Conservation (phyloP, 2,113 vertebrate genomes). For the Pungitius pungitius region DNA sequence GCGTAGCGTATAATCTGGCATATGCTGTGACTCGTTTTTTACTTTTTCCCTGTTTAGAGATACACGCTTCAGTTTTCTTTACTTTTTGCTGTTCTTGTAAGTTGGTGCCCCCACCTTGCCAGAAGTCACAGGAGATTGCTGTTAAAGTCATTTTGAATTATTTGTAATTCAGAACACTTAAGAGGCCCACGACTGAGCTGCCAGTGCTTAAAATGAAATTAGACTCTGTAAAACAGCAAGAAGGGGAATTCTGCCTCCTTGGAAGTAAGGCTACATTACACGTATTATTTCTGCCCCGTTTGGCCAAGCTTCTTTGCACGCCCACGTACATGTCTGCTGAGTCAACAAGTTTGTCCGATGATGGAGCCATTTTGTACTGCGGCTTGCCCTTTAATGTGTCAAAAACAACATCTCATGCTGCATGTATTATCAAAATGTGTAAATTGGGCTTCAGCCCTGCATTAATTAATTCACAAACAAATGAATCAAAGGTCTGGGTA, state of each 20-base stretch:
- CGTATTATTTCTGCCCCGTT: slow-evolving; percentile 70
- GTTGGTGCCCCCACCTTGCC: slow-evolving; percentile 26
- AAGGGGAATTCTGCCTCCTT: slow-evolving; percentile 32
- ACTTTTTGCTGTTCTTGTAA: slow-evolving; percentile 40
- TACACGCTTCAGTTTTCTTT: slow-evolving; percentile 12
- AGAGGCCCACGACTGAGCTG: slow-evolving; percentile 46
- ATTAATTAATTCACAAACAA: background rate
- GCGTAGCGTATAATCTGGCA: slow-evolving; percentile 35
- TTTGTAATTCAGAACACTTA: slow-evolving; percentile 68
- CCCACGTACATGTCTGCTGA: slow-evolving; percentile 44
- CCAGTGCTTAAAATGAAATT: slow-evolving; percentile 57
- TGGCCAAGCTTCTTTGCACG: slow-evolving; percentile 43
- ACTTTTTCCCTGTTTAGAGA: slow-evolving; percentile 50
- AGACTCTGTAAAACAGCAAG: slow-evolving; percentile 46
- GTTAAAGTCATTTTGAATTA: slow-evolving; percentile 56
- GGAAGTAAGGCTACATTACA: slow-evolving; percentile 53
- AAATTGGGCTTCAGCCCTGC: background rate
- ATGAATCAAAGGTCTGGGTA: background rate
- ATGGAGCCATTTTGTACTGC: slow-evolving; percentile 13
- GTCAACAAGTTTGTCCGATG: slow-evolving; percentile 44
- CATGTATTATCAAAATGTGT: slow-evolving; percentile 1
- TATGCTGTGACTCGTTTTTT: slow-evolving; percentile 45
- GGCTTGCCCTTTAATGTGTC: slow-evolving; percentile 16
- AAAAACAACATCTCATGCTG: slow-evolving; percentile 9
- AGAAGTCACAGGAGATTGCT: slow-evolving; percentile 55